Evolutionary conservation across 2,888 invertebrate genomes (phyloP).

Genomic region (Xestoiulus laeticollis): DNA sequence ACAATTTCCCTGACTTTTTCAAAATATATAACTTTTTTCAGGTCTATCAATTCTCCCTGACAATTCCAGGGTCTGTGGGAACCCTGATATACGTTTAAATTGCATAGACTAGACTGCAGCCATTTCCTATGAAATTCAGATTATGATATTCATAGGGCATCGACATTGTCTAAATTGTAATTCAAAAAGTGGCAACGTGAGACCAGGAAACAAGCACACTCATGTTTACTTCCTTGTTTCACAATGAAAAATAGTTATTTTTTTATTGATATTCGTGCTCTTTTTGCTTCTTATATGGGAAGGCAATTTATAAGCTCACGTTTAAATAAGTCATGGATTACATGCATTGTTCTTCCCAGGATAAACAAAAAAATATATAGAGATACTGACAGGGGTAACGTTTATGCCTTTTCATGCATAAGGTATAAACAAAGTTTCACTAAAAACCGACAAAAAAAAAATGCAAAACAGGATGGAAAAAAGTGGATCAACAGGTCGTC

Average conservation of each 20-base stretch:
- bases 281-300: not conserved
- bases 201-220: constrained; percentile 20
- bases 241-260: not conserved
- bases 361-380: not conserved
- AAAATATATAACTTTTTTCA: too few relatives aligned
- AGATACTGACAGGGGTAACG: not conserved
- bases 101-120: not conserved
- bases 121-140: constrained; percentile 14
- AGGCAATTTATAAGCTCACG: not conserved
- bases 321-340: constrained; percentile 1
- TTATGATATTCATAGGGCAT: constrained; percentile 25
- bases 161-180: not conserved
- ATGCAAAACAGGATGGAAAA: constrained; percentile 19
- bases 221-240: not conserved
- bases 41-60: too few relatives aligned
- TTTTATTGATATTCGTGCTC: constrained; percentile 28
- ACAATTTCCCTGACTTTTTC: too few relatives aligned
- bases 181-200: not conserved
- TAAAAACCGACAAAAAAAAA: not conserved
- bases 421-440: not conserved
- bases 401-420: constrained; percentile 4
- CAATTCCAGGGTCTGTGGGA: too few relatives aligned
- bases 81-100: not conserved
- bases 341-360: not conserved
- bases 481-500: constrained; percentile 39